Base-by-base conservation (phyloP, 2,888 invertebrate genomes). In the Heliconius ethilla region DNA sequence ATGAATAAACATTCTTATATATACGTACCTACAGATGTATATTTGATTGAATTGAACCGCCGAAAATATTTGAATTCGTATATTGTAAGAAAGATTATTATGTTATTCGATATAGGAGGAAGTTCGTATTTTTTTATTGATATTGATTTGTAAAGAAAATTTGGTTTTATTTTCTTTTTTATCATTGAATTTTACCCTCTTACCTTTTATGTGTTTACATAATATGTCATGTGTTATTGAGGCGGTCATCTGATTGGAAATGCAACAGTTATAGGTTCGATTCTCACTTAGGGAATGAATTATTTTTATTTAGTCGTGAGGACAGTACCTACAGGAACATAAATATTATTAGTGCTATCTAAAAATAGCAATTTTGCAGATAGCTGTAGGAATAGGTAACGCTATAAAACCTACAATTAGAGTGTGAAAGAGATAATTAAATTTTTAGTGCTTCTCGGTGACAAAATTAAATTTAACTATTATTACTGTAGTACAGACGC, bases 31-130 rank as follows among this genome's bases (percentile, higher is more conserved):
- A 27, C 70, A 65, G 5, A 15, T 2, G 22, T 70, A 18, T 69
- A 70, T 70, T 76, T 65, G 65, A 63, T 76, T 76, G 51, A 72
- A 76, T 65, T 29, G 45, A n/a, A n/a, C n/a, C n/a, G n/a, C n/a
- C n/a, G n/a, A n/a, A n/a, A n/a, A n/a, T n/a, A n/a, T n/a, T n/a
- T n/a, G n/a, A n/a, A n/a, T n/a, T n/a, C n/a, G n/a, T n/a, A n/a
- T n/a, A n/a, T n/a, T n/a, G n/a, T n/a, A n/a, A n/a, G n/a, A n/a
- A n/a, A n/a, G n/a, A n/a, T n/a, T n/a, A n/a, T n/a, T n/a, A n/a
- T n/a, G n/a, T n/a, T n/a, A n/a, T n/a, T n/a, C n/a, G n/a, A n/a
- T n/a, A n/a, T 45, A 69, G 1, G 25, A 69, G 69, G 69, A 69
- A 69, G 69, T 45, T 40, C 69, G 40, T 67, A 27, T n/a, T 67